These are phyloP conservation scores for Homarus gammarus DNA, from an alignment of 2,888 invertebrate species.

Conservation along the genomic window DNA sequence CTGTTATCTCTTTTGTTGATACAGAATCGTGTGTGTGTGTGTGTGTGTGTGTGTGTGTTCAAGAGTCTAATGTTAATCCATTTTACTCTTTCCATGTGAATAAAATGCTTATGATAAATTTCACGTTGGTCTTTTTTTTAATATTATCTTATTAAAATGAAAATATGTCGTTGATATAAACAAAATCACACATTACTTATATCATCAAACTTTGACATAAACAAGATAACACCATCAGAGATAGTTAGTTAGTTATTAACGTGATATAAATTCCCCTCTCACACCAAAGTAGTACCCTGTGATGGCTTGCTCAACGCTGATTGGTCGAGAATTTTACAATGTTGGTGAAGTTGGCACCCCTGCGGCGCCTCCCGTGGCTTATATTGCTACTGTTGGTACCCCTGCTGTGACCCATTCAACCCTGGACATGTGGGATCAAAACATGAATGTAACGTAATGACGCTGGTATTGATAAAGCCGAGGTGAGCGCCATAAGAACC, in stretches of 20 bases:
- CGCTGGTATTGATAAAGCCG: conserved; percentile 50
- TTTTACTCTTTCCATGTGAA: too few relatives aligned
- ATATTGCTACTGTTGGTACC: conserved; percentile 67
- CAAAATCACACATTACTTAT: too few relatives aligned
- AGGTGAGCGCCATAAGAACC: conserved; percentile 46
- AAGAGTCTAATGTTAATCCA: not conserved
- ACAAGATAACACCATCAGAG: not conserved
- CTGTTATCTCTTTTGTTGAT: too few relatives aligned
- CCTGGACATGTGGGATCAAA: conserved; percentile 45
- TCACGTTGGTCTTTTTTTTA: too few relatives aligned
- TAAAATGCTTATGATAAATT: too few relatives aligned
- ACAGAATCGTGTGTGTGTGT: too few relatives aligned
- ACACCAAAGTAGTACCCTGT: not conserved
- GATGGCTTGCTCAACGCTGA: conserved; percentile 38
- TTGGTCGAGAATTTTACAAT: conserved; percentile 43
- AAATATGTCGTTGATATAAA: too few relatives aligned
- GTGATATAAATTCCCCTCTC: conserved; percentile 15
- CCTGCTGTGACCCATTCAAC: conserved; percentile 57
- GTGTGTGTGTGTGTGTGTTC: conserved; percentile 8
- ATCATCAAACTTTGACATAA: too few relatives aligned
- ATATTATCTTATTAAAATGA: too few relatives aligned
- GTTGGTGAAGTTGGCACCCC: conserved; percentile 54
- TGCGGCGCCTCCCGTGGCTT: conserved; percentile 50
- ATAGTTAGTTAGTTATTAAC: conserved; percentile 20
- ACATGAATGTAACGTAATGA: conserved; percentile 65